These are phyloP conservation scores for Beris morrisii DNA, from an alignment of 2,888 invertebrate genomes.

Conservation along the genomic window DNA sequence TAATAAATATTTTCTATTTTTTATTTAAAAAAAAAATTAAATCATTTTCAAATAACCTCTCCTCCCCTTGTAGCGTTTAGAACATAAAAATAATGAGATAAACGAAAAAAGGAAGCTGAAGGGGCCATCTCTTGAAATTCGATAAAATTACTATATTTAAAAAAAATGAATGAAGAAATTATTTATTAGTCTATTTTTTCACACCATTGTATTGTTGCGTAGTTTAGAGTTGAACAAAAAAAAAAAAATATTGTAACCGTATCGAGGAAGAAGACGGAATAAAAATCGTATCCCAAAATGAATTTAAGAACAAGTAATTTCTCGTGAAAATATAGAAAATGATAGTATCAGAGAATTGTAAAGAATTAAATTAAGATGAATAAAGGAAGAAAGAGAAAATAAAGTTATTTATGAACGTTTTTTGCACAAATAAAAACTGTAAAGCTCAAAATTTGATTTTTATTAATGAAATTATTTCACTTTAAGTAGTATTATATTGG, in stretches of 20 bases:
- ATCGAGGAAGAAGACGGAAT: neutral
- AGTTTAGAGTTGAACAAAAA: conserved; percentile 17
- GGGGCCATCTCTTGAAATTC: no score
- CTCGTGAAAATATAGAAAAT: neutral
- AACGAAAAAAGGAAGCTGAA: no score
- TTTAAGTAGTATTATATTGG: neutral
- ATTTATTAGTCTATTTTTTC: conserved; percentile 31
- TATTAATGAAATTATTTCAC: neutral
- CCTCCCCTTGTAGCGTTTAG: no score
- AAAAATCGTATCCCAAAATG: neutral
- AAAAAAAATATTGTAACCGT: neutral
- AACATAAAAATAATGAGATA: no score
- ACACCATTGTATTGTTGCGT: conserved; percentile 19
- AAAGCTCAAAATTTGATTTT: conserved; percentile 30
- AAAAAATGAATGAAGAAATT: no score
- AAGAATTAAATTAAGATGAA: neutral
- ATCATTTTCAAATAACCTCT: no score
- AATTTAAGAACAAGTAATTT: conserved; percentile 7
- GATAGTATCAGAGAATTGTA: conserved; percentile 1
- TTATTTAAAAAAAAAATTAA: neutral
- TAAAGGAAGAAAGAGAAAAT: conserved; percentile 21
- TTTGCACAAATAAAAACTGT: conserved; percentile 39
- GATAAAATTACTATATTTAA: no score
- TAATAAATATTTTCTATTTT: neutral
- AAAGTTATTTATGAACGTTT: conserved; percentile 38